Evolutionary conservation across 2,888 invertebrate species (phyloP), one percentile per base, ranked within the genome.

Genomic region (Galeopsomyia nigrocyanea): DNA sequence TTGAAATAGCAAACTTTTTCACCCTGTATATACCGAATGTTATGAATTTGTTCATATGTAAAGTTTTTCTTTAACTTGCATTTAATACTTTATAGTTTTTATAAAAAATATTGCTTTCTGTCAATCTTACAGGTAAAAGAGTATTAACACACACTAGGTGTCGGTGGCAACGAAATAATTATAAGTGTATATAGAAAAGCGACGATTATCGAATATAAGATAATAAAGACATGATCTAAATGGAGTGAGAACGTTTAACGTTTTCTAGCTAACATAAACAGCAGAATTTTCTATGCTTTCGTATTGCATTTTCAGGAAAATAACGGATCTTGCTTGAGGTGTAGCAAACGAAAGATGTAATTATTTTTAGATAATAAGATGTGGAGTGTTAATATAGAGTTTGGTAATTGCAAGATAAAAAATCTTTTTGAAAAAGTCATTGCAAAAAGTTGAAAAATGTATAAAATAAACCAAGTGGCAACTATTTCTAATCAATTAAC

Each of bases 381-480:
- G 55, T 57, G 63, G 63, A 68, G 68, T 39, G 55, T 71, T 56
- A 53, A 51, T 67, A 68, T 16, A 46, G 21, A 56, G 60, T 17
- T 13, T 55, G 10, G 7, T 7, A 31, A 66, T 55, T 65, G 31
- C 39, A 39, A 39, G 10, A 39, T 10, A 39, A 39, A 39, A 39
- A 7, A 39, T 10, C 13, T 39, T 31, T 31, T 7, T 10, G 7
- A 3, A 39, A 39, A 39, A 39, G 39, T 53, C 72, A 39, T 61
- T 76, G 76, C 77, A 76, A 65, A 77, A 78, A 75, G 73, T 78
- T 66, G 10, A 57, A 19, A 72, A 67, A 53, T 39, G 55, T 73
- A 69, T 80, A 79, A 80, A 80, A 78, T 80, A 82, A 26, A 26
- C 77, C 77, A 78, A 68, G 67, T 79, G 78, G 78, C 78, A 79